phyloP scores from a whole-genome alignment of 2,888 invertebrate genomes.

The Orthonevra nobilis region DNA sequence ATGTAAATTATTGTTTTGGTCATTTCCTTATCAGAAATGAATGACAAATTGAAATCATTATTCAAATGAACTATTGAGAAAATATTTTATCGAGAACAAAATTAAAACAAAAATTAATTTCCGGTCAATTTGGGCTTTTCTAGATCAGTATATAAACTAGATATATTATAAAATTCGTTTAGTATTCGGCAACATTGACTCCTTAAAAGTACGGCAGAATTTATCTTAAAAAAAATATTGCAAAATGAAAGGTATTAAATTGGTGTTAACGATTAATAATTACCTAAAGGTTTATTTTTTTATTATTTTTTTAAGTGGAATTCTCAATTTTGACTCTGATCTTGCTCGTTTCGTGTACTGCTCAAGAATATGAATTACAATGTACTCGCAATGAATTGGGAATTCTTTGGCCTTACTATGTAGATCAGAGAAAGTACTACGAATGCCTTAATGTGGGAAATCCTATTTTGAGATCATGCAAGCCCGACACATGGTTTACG shows the following conservation, averaged over 20 bases:
- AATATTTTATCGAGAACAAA: too few species aligned
- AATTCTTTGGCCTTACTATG: constrained; percentile 78
- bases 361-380: constrained; percentile 73
- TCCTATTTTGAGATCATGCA: constrained; percentile 74
- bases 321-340: constrained; percentile 73
- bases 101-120: too few species aligned
- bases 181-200: constrained; percentile 53
- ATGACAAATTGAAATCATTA: too few species aligned
- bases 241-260: constrained; percentile 74
- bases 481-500: constrained; percentile 76
- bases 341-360: constrained; percentile 73
- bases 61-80: too few species aligned
- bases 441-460: constrained; percentile 73
- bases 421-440: constrained; percentile 75
- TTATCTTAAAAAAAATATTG: constrained; percentile 13
- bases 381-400: constrained; percentile 75
- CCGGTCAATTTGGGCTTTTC: too few species aligned
- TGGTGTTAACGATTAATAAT: not conserved
- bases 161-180: constrained; percentile 35
- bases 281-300: not conserved
- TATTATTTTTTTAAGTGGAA: constrained; percentile 15
- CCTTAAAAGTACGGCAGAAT: constrained; percentile 26
- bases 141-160: constrained; percentile 50
- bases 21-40: too few species aligned
- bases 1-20: too few species aligned